phyloP scores from a whole-genome alignment of 2,113 vertebrate genomes.

The Silurus glanis region DNA sequence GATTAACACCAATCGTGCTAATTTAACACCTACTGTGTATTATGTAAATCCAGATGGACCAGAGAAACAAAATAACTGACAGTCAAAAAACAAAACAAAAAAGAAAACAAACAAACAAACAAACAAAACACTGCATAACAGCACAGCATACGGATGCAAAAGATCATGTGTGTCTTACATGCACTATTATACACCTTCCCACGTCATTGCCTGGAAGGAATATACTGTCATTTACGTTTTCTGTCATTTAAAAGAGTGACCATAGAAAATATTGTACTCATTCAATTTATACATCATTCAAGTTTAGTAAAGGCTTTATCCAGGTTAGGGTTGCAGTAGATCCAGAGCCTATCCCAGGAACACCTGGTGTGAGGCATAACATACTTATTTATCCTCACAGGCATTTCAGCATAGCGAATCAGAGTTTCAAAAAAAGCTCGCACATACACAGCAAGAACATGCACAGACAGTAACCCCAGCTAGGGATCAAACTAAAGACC shows the following conservation, averaged over 20 bases:
- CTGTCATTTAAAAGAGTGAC: too few relatives aligned
- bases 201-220: background rate
- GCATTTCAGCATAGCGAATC: background rate
- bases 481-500: background rate
- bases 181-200: background rate
- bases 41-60: slow-evolving; percentile 21
- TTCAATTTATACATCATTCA: background rate
- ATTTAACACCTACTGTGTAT: slow-evolving; percentile 20
- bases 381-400: background rate
- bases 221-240: background rate
- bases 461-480: background rate
- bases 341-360: background rate
- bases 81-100: background rate
- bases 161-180: background rate
- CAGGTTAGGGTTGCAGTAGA: background rate
- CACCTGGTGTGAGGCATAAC: background rate
- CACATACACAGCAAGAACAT: background rate
- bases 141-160: background rate
- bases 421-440: background rate
- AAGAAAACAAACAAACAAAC: background rate
- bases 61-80: background rate
- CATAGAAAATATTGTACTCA: background rate
- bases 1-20: background rate
- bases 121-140: background rate
- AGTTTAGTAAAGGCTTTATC: background rate